Evolutionary conservation across 2,888 invertebrate species (phyloP).

Genomic region (Drosophila borborema): DNA sequence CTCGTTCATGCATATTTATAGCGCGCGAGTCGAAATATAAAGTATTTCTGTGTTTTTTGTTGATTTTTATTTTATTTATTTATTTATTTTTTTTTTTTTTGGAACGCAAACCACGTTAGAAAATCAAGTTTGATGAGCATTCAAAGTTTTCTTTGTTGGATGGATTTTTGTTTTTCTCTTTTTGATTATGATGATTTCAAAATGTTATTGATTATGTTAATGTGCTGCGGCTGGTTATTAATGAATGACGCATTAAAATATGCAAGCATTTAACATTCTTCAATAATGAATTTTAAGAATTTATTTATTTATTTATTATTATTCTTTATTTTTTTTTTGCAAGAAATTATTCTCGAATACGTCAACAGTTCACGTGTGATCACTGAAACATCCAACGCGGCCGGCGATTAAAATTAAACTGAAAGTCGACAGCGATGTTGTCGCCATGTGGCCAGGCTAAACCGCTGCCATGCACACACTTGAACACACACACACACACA

Average conservation of each 20-base stretch:
- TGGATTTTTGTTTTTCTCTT: conserved; percentile 19
- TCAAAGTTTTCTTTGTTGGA: conserved; percentile 58
- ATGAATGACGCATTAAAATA: conserved; percentile 37
- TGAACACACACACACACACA: conserved; percentile 2
- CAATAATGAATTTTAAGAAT: conserved; percentile 22
- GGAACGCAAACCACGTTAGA: conserved; percentile 49
- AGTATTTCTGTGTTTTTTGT: conserved; percentile 25
- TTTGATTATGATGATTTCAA: conserved; percentile 54
- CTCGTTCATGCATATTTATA: conserved; percentile 72
- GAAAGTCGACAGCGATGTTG: conserved; percentile 39
- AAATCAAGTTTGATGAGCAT: conserved; percentile 65
- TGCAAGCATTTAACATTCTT: conserved; percentile 14
- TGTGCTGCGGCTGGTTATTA: conserved; percentile 33
- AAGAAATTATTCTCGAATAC: conserved; percentile 28
- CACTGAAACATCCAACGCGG: conserved; percentile 56
- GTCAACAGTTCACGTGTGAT: conserved; percentile 49
- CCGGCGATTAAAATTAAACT: conserved; percentile 71
- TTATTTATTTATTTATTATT: not conserved
- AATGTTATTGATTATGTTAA: conserved; percentile 31
- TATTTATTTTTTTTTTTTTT: not conserved
- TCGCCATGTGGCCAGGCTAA: conserved; percentile 65
- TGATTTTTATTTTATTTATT: not conserved
- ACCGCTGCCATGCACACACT: conserved; percentile 21
- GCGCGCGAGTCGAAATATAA: conserved; percentile 27
- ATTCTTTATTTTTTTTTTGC: not conserved